Evolutionary conservation across 1,140 invertebrate genomes (phyloP).

Genomic region (Diplogasteroides magnus): DNA sequence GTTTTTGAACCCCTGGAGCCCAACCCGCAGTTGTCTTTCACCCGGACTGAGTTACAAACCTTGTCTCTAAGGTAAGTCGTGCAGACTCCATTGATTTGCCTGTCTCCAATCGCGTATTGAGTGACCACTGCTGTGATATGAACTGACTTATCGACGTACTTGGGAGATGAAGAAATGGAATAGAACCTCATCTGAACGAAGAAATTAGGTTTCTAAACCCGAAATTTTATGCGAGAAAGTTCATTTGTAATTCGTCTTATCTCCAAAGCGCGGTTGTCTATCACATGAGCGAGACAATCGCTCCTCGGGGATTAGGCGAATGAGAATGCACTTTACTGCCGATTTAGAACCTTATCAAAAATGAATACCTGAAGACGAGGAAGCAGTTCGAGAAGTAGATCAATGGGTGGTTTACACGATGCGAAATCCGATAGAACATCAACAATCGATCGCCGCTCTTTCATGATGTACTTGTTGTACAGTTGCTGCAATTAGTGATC

Average conservation of each 20-base stretch:
- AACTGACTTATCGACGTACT: conserved; percentile 79
- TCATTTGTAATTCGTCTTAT: too few relatives aligned
- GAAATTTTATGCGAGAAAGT: too few relatives aligned
- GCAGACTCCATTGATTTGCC: conserved; percentile 82
- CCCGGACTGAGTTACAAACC: too few relatives aligned
- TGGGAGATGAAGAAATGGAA: conserved; percentile 95
- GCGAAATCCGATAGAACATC: conserved; percentile 81
- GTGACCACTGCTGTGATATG: conserved; percentile 90
- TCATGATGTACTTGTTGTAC: conserved; percentile 83
- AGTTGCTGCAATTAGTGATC: conserved; percentile 66
- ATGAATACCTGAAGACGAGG: conserved; percentile 87
- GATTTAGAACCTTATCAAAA: too few relatives aligned
- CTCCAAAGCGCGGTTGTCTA: too few relatives aligned
- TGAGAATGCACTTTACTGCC: too few relatives aligned
- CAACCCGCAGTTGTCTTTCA: too few relatives aligned
- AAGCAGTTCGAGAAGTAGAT: conserved; percentile 90
- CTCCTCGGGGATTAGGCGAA: too few relatives aligned
- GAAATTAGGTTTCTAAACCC: too few relatives aligned
- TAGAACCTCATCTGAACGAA: conserved; percentile 71
- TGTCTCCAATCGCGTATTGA: conserved; percentile 77
- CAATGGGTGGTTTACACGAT: conserved; percentile 72
- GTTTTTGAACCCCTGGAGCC: too few relatives aligned
- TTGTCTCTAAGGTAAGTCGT: conserved; percentile 83
- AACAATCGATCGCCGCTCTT: conserved; percentile 85
- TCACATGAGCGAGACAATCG: too few relatives aligned